Evolutionary conservation across 2,888 invertebrate species (phyloP).

Genomic region (Rhingia campestris): DNA sequence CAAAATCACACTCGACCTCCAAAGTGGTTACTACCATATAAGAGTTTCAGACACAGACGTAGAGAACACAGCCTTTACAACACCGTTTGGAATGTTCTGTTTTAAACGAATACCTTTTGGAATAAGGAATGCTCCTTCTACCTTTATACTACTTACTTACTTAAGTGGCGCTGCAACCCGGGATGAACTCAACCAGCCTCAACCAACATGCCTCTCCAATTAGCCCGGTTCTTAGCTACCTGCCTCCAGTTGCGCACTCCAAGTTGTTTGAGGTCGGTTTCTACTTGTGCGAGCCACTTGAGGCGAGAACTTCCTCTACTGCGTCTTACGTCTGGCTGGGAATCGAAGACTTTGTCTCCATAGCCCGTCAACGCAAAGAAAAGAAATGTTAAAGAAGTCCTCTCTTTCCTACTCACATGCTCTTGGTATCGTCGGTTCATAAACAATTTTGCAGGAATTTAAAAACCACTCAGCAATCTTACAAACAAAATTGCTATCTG

Average conservation of each 20-base stretch:
- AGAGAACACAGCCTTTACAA: conserved; percentile 77
- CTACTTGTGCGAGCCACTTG: too few relatives aligned
- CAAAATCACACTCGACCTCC: conserved; percentile 77
- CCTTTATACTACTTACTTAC: too few relatives aligned
- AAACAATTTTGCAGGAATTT: background rate
- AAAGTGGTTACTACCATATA: conserved; percentile 79
- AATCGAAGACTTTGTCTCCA: conserved; percentile 75
- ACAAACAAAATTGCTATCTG: conserved; percentile 54
- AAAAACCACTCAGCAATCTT: background rate
- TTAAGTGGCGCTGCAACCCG: too few relatives aligned
- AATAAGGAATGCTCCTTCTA: too few relatives aligned
- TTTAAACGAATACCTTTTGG: too few relatives aligned
- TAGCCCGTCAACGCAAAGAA: conserved; percentile 78
- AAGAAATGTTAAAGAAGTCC: conserved; percentile 63
- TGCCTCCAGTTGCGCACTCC: too few relatives aligned
- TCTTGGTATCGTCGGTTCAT: conserved; percentile 77
- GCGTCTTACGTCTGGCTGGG: too few relatives aligned
- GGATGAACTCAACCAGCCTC: too few relatives aligned
- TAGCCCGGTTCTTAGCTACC: too few relatives aligned
- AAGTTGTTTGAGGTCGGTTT: too few relatives aligned
- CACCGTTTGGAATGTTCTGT: conserved; percentile 77
- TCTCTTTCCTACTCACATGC: conserved; percentile 75
- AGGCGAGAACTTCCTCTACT: too few relatives aligned
- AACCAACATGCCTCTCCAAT: too few relatives aligned
- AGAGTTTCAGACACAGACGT: conserved; percentile 72